Evolutionary conservation across 2,113 vertebrate species (phyloP).

Genomic region (Eleginops maclovinus): DNA sequence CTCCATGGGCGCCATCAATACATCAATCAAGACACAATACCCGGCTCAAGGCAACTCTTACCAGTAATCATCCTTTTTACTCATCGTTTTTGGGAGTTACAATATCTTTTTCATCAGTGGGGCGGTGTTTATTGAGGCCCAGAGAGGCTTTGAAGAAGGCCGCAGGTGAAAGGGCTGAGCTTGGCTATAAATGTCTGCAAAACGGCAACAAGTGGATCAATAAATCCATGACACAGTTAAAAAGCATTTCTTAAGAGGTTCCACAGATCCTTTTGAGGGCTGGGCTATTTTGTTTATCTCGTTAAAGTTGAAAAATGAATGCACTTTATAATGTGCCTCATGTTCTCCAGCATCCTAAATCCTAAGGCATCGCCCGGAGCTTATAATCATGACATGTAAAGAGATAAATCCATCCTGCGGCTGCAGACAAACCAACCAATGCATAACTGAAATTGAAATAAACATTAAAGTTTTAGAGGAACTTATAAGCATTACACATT

Average conservation of each 20-base stretch:
- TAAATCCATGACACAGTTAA: slow-evolving; percentile 25
- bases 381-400: slow-evolving; percentile 37
- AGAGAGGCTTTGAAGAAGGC: slow-evolving; percentile 24
- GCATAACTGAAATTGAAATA: slow-evolving; percentile 28
- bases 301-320: slow-evolving; percentile 30
- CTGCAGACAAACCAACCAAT: slow-evolving; percentile 21
- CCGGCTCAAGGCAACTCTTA: slow-evolving; percentile 31
- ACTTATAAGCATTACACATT: slow-evolving; percentile 1
- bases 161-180: slow-evolving; percentile 21
- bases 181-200: slow-evolving; percentile 15
- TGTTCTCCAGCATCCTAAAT: slow-evolving; percentile 8
- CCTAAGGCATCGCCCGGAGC: slow-evolving; percentile 33
- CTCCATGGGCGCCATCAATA: slow-evolving; percentile 49
- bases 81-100: slow-evolving; percentile 23
- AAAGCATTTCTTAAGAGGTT: slow-evolving; percentile 22
- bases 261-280: not conserved
- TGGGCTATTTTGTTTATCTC: slow-evolving; percentile 14
- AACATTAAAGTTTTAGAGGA: slow-evolving; percentile 18
- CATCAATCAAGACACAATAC: slow-evolving; percentile 42
- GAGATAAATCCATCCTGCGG: slow-evolving; percentile 7
- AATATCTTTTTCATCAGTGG: slow-evolving; percentile 42
- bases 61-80: slow-evolving; percentile 36
- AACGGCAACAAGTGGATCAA: slow-evolving; percentile 47
- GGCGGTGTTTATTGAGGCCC: slow-evolving; percentile 33
- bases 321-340: slow-evolving; percentile 7